A percentile compares a stretch with the other conserved stretches of the same genome.
phyloP scores from a whole-genome alignment of 2,888 invertebrate species.

The Epiblema foenella region DNA sequence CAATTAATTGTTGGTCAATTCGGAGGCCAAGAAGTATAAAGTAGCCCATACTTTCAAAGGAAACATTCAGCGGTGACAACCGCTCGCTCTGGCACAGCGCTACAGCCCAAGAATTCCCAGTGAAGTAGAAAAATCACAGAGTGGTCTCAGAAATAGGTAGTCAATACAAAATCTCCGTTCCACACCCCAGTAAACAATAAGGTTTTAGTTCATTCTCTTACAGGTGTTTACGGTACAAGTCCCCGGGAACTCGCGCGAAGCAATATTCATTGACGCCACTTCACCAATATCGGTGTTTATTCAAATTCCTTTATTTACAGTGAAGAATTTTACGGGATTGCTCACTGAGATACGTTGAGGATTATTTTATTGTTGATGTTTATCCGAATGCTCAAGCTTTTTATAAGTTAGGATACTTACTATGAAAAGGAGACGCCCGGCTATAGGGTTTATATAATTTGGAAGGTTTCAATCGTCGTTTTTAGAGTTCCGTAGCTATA shows the following conservation, averaged over 20 bases:
- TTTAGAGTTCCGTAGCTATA: too few relatives aligned
- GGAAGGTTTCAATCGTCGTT: neutral
- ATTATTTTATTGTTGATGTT: constrained; percentile 26
- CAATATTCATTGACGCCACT: constrained; percentile 50
- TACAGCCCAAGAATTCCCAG: constrained; percentile 51
- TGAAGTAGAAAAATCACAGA: constrained; percentile 62
- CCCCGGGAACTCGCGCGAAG: constrained; percentile 48
- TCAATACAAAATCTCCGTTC: constrained; percentile 70
- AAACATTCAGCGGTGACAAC: neutral
- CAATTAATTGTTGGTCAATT: too few relatives aligned
- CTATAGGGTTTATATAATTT: neutral
- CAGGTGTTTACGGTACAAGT: constrained; percentile 58
- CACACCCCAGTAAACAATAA: constrained; percentile 68
- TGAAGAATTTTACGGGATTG: constrained; percentile 30
- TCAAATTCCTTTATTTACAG: constrained; percentile 34
- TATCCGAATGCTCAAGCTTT: constrained; percentile 2
- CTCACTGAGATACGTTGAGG: constrained; percentile 12
- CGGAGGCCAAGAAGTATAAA: too few relatives aligned
- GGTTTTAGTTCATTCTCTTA: constrained; percentile 64
- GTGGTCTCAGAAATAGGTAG: constrained; percentile 59
- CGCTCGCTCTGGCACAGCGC: neutral
- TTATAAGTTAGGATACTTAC: neutral
- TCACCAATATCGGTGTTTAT: constrained; percentile 42
- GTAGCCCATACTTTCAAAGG: too few relatives aligned
- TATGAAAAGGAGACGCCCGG: neutral